Evolutionary conservation across 2,888 invertebrate genomes (phyloP).

Genomic region (Apocheima hispidaria): DNA sequence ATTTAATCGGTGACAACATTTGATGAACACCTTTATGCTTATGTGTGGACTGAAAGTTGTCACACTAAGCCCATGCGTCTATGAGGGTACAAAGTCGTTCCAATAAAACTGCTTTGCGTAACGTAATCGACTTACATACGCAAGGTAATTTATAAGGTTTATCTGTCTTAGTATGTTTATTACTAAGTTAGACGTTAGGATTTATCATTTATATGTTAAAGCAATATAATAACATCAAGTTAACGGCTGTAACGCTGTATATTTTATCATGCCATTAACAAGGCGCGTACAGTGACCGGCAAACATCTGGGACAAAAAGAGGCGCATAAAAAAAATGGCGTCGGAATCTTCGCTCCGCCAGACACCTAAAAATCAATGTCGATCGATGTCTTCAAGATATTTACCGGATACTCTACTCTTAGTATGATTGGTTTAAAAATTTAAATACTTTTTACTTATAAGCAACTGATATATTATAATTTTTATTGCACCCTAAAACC

Average conservation of each 20-base stretch:
- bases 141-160: slow-evolving; percentile 22
- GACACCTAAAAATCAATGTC: no score
- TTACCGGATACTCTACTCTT: no score
- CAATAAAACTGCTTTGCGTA: slow-evolving; percentile 31
- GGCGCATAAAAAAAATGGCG: no score
- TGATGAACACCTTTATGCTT: background rate
- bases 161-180: slow-evolving; percentile 24
- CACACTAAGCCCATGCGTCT: background rate
- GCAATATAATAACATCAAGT: slow-evolving; percentile 20
- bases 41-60: background rate
- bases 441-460: background rate
- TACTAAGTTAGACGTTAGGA: slow-evolving; percentile 7
- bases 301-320: no score
- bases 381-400: no score
- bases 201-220: slow-evolving; percentile 12
- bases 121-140: slow-evolving; percentile 25
- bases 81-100: background rate
- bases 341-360: no score
- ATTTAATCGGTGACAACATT: no score
- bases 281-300: no score
- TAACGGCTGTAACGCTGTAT: slow-evolving; percentile 6
- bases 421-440: slow-evolving; percentile 2
- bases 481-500: no score
- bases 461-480: background rate
- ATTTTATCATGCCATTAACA: slow-evolving; percentile 6